Evolutionary conservation across 2,888 invertebrate genomes (phyloP).

Genomic region (Herminia tarsipennalis): DNA sequence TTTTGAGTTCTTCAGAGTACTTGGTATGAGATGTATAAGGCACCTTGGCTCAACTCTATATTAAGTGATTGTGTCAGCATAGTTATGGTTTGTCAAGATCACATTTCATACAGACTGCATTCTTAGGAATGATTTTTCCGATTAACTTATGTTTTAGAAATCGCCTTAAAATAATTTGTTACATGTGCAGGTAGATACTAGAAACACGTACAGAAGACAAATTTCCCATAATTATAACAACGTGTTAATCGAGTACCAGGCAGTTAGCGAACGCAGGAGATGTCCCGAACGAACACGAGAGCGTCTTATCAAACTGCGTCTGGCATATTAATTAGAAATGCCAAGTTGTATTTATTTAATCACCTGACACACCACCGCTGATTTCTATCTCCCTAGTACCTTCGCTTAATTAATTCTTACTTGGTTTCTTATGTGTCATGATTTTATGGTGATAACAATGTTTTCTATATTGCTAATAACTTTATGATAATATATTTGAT

Average conservation of each 20-base stretch:
- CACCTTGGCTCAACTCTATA: no score
- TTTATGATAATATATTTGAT: neutral
- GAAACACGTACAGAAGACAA: constrained; percentile 58
- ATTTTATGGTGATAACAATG: constrained; percentile 43
- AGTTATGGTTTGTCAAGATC: no score
- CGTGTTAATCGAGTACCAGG: constrained; percentile 74
- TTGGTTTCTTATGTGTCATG: constrained; percentile 59
- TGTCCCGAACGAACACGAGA: constrained; percentile 58
- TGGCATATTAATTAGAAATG: constrained; percentile 82
- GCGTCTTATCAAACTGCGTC: constrained; percentile 75
- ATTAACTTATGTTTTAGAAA: neutral
- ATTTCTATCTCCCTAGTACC: constrained; percentile 69
- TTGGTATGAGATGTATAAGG: no score
- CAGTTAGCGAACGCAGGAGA: constrained; percentile 68
- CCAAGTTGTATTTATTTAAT: constrained; percentile 82
- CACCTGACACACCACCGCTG: constrained; percentile 74
- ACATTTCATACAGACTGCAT: no score
- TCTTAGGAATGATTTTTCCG: no score
- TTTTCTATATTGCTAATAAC: constrained; percentile 29
- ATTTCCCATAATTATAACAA: constrained; percentile 69
- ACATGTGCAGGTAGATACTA: constrained; percentile 2
- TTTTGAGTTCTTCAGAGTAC: no score
- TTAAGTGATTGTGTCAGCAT: no score
- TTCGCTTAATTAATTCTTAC: constrained; percentile 76
- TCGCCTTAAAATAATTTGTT: no score